Conservation (phyloP, 2,888 invertebrate species). For the Neoscelio sp. region DNA sequence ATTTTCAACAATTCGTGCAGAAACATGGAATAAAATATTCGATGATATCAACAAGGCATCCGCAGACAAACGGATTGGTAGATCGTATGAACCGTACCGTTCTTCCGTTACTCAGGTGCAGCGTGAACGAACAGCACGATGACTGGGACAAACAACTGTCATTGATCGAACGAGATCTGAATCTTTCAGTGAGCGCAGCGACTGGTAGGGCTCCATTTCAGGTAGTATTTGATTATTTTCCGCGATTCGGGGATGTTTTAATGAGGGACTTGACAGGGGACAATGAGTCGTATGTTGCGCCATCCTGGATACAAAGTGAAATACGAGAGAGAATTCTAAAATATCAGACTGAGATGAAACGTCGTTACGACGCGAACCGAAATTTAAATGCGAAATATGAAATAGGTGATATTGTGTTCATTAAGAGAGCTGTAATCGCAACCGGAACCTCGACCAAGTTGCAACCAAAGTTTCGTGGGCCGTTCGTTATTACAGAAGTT, state of each 20-base stretch:
- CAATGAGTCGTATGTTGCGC: constrained; percentile 7
- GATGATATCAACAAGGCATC: no score
- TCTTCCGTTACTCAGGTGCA: no score
- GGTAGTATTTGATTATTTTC: constrained; percentile 23
- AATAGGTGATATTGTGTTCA: constrained; percentile 27
- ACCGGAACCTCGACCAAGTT: constrained; percentile 37
- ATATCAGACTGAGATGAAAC: neutral
- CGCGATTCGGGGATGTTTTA: constrained; percentile 19
- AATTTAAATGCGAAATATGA: constrained; percentile 1
- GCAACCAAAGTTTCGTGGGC: constrained; percentile 12
- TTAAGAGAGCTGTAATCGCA: neutral
- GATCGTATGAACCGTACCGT: no score
- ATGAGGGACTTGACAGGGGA: neutral
- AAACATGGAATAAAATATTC: no score
- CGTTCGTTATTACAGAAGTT: constrained; percentile 1
- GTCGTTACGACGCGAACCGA: constrained; percentile 9
- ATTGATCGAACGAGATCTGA: no score
- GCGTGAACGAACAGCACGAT: no score
- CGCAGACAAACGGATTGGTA: no score
- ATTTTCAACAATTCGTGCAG: no score
- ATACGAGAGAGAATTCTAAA: neutral
- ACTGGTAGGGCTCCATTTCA: constrained; percentile 37
- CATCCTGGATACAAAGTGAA: neutral
- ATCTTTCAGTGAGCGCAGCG: constrained; percentile 17
- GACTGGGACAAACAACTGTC: no score